Evolutionary conservation across 1,140 invertebrate genomes (phyloP).

Genomic region (Drosophila ironensis): DNA sequence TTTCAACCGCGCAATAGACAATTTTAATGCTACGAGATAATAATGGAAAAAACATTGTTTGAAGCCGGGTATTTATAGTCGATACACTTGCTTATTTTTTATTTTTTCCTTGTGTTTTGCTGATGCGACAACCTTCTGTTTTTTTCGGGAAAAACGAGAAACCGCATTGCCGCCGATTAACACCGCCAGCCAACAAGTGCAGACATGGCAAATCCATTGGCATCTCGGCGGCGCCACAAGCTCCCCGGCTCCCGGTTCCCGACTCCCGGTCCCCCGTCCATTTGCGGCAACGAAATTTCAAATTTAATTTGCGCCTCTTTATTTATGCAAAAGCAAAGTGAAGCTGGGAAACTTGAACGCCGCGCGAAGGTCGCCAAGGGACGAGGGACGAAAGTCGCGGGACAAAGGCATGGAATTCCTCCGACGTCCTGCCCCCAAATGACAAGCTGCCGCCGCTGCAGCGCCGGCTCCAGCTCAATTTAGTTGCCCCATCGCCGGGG

Average conservation of each 20-base stretch:
- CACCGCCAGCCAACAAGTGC: conserved; percentile 23
- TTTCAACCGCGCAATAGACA: no score
- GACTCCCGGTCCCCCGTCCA: not conserved
- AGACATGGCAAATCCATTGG: conserved; percentile 42
- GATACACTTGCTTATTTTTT: conserved; percentile 6
- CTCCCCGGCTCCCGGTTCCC: not conserved
- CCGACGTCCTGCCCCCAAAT: not conserved
- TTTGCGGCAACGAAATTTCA: conserved; percentile 40
- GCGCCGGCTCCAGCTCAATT: conserved; percentile 15
- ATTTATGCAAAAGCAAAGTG: conserved; percentile 59
- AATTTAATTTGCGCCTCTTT: conserved; percentile 73
- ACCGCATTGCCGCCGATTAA: conserved; percentile 32
- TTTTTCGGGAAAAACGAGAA: conserved; percentile 1
- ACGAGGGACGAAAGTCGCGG: not conserved
- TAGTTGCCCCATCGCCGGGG: conserved; percentile 1
- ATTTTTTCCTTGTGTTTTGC: not conserved
- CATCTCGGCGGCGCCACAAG: not conserved
- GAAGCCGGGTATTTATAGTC: no score
- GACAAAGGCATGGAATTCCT: not conserved
- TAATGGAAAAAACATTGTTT: no score
- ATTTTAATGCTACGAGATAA: no score
- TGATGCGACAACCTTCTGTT: no score
- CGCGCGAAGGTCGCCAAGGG: not conserved
- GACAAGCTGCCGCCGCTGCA: conserved; percentile 1
- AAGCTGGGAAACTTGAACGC: conserved; percentile 1